Evolutionary conservation across 2,888 invertebrate genomes (phyloP), one percentile per base, ranked within the genome.

Genomic region (Lamproptera curius): DNA sequence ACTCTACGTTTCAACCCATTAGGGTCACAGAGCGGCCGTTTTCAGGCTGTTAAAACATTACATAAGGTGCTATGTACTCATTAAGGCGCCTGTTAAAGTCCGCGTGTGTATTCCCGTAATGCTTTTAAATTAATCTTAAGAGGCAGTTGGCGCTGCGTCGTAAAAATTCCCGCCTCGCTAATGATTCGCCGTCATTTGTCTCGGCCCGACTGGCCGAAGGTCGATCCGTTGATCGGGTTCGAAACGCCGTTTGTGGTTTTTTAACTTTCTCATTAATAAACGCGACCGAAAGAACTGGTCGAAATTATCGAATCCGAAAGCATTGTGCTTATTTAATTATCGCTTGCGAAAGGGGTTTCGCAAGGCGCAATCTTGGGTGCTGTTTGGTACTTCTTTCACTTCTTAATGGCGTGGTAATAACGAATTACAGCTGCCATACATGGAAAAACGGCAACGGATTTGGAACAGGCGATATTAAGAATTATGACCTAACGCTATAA

Each of bases 21-120:
- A 31, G 31, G n/a, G 11, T 31, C 31, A 31, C 11, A 16, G 11
- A n/a, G 13, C 23, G 15, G 1, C 9, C 16, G 16, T 33, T 41
- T 47, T 16, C n/a, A 9, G 16, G 11, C 16, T 8, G 20, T 16
- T 16, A 39, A 10, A 48, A 28, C 16, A 26, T 35, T 43, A 49
- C 28, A 39, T 49, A 49, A 49, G 43, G 49, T 43, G 43, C 39
- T 49, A 49, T 43, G 40, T 49, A 44, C 35, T 39, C 39, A 43
- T 48, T 48, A 48, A 42, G 16, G 16, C 35, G 37, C 34, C 26
- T 26, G 34, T 34, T 16, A n/a, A 33, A 23, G 28, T 26, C 43
- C 17, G 17, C 36, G 17, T 42, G 33, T 37, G 38, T 42, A 38
- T 23, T 33, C 16, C 13, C 17, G 37, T 42, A 47, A 47, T 47